Evolutionary conservation across 2,113 vertebrate species (phyloP).

Genomic region (Boleophthalmus pectinirostris): DNA sequence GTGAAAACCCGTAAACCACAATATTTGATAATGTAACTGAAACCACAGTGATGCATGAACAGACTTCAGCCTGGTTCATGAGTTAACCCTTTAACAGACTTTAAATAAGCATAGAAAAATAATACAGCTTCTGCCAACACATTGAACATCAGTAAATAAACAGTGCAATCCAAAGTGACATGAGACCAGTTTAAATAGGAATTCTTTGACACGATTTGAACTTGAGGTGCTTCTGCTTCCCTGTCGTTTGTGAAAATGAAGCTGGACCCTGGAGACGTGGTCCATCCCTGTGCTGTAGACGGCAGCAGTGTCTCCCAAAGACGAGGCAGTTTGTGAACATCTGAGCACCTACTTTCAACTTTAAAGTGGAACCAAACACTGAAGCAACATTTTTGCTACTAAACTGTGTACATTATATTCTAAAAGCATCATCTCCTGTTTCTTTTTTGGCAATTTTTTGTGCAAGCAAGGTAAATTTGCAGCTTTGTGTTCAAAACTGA

Average conservation of each 20-base stretch:
- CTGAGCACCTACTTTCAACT: too few species aligned
- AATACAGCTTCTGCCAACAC: slow-evolving; percentile 24
- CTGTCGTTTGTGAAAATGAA: too few species aligned
- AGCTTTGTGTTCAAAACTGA: too few species aligned
- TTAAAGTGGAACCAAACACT: too few species aligned
- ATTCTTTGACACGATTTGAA: slow-evolving; percentile 24
- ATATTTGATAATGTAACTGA: slow-evolving; percentile 2
- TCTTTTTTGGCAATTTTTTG: too few species aligned
- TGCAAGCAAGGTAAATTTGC: too few species aligned
- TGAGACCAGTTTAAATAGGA: slow-evolving; percentile 34
- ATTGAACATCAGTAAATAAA: slow-evolving; percentile 40
- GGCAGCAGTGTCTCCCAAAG: neutral
- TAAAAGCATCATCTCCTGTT: too few species aligned
- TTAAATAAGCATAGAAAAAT: slow-evolving; percentile 62
- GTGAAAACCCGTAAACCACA: neutral
- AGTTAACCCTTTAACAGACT: slow-evolving; percentile 36
- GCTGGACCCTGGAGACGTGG: neutral
- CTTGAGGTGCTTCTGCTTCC: too few species aligned
- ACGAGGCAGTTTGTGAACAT: too few species aligned
- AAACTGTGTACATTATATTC: too few species aligned
- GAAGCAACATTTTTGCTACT: too few species aligned
- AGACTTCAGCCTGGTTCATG: slow-evolving; percentile 28
- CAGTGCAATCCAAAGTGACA: slow-evolving; percentile 61
- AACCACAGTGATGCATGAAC: slow-evolving; percentile 17
- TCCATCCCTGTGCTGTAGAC: slow-evolving; percentile 53